Evolutionary conservation across 2,888 invertebrate genomes (phyloP).

Genomic region (Drosophila mettleri): DNA sequence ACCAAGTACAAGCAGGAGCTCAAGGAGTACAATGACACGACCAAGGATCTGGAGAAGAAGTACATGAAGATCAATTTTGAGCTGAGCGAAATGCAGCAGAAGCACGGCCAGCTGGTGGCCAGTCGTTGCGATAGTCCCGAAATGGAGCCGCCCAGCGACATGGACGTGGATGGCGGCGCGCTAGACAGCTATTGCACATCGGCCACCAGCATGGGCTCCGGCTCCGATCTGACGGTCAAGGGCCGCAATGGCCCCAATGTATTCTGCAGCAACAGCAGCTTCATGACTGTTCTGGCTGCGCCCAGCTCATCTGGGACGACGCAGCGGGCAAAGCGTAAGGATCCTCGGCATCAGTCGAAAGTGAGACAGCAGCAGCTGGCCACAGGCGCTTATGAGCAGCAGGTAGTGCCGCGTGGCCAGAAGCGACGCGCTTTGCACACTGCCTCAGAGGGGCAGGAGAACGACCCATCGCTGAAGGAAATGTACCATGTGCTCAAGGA

Average conservation of each 20-base stretch:
- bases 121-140: conserved; percentile 34
- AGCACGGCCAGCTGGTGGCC: conserved; percentile 71
- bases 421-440: conserved; percentile 14
- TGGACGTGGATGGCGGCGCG: conserved; percentile 24
- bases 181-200: conserved; percentile 38
- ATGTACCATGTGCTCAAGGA: conserved; percentile 70
- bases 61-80: conserved; percentile 81
- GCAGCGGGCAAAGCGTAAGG: background rate
- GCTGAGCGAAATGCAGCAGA: conserved; percentile 79
- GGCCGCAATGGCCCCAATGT: conserved; percentile 60
- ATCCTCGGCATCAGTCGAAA: conserved; percentile 22
- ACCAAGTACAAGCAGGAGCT: conserved; percentile 78
- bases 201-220: conserved; percentile 59
- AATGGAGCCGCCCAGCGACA: conserved; percentile 20
- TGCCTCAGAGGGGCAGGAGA: conserved; percentile 21
- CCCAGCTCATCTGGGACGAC: conserved; percentile 29
- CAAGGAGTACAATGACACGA: conserved; percentile 77
- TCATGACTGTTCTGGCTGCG: conserved; percentile 59
- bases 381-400: conserved; percentile 33
- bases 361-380: conserved; percentile 16
- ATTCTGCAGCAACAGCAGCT: conserved; percentile 67
- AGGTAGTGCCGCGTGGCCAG: conserved; percentile 28
- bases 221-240: conserved; percentile 61
- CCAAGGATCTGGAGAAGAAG: conserved; percentile 78
- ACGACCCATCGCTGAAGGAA: conserved; percentile 56